Evolutionary conservation across 2,888 invertebrate genomes (phyloP), one percentile per base, ranked within the genome.

Genomic region (Gerris lacustris): DNA sequence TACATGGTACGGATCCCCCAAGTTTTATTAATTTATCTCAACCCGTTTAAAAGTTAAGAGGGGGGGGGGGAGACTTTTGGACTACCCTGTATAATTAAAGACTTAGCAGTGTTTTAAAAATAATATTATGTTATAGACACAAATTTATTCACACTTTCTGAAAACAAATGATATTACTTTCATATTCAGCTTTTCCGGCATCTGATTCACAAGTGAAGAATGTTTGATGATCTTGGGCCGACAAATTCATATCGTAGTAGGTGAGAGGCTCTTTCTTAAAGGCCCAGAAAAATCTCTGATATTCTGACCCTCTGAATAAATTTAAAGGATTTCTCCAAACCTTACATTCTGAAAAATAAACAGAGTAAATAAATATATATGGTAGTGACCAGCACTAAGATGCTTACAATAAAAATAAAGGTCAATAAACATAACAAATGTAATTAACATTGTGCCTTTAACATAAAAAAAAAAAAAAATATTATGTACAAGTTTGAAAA

Each of bases 191-290:
- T 80, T 90, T 92, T 47, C 91, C 91, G 2, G 86, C 86, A 80
- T 96, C 94, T 67, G 88, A 89, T 80, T 95, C 94, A 81, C 94
- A 94, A 0, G 93, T 94, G 79, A 96, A 95, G 82, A 94, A 94
- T 6, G 93, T 94, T 81, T 97, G 97, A 82, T 99, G 98, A 82
- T 98, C 98, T 82, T 98, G 97, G 31, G 98, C 97, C 0, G 96
- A 96, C 66, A 98, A 84, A 82, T 98, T 99, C 97, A 98, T 97
- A 79, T 99, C 98, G 81, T 98, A 96, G 82, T 95, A 98, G 0
- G 98, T 98, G 66, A 98, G 84, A 0, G 98, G 96, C 76, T 98
- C 96, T 78, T 94, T 93, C 76, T 90, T 90, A 2, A 93, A 93
- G 0, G 90, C 88, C 87, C 90, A 90, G 80, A 91, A 92, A 80